A percentile compares a stretch with the other conserved stretches of the same genome.
Evolutionary conservation across 2,113 vertebrate genomes (phyloP).

Genomic region (Gasterosteus nipponicus): DNA sequence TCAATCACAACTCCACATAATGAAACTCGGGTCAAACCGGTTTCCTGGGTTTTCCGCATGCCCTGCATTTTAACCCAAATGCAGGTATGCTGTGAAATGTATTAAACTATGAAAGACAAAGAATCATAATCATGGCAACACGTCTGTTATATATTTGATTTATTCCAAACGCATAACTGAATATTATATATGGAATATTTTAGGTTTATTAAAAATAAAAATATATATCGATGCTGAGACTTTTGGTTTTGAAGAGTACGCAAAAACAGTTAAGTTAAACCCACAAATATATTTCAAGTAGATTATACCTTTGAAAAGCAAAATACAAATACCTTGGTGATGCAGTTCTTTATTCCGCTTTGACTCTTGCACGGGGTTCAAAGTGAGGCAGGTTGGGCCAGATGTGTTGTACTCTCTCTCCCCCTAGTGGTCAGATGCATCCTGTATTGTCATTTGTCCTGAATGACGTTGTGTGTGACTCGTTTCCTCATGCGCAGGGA

Average conservation of each 20-base stretch:
- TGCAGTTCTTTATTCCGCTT: constrained; percentile 2
- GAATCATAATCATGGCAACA: not conserved
- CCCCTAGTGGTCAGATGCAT: constrained; percentile 65
- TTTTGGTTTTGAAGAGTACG: not conserved
- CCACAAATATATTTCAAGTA: not conserved
- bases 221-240: not conserved
- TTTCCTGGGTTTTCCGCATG: too few species aligned
- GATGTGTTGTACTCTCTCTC: constrained; percentile 79
- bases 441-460: not conserved
- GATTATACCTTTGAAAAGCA: not conserved
- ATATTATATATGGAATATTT: not conserved
- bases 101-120: not conserved
- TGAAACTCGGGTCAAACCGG: not conserved
- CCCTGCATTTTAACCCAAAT: not conserved
- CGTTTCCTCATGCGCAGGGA: not conserved
- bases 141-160: not conserved
- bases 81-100: not conserved
- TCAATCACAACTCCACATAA: not conserved
- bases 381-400: not conserved
- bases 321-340: not conserved
- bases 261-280: not conserved
- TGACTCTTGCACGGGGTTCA: not conserved
- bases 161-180: not conserved
- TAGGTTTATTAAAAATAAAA: not conserved
- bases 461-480: not conserved